A percentile compares a stretch with the other conserved stretches of the same genome.
phyloP scores from a whole-genome alignment of 2,797 vertebrate genomes.

The Pseudochirops corinnae region DNA sequence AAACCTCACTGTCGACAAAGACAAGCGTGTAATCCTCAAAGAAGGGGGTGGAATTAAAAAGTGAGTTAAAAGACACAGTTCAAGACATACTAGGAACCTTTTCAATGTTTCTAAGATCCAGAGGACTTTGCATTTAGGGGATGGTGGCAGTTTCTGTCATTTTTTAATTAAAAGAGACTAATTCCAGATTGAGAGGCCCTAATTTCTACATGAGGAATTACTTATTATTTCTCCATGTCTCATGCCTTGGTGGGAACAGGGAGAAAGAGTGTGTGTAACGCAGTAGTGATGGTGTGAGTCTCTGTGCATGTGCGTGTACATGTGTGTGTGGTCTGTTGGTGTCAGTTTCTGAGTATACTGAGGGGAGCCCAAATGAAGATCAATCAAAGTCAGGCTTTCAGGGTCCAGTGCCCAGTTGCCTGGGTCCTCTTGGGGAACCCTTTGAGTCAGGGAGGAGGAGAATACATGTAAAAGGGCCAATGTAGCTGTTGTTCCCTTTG shows the following conservation, averaged over 20 bases:
- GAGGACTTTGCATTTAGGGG: not conserved
- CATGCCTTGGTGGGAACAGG: not conserved
- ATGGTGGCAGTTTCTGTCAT: not conserved
- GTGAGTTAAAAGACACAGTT: slow-evolving; percentile 85
- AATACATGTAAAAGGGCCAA: not conserved
- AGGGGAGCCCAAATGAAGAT: not conserved
- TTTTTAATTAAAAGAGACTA: not conserved
- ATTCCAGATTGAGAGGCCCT: not conserved
- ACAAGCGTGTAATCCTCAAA: slow-evolving; percentile 86
- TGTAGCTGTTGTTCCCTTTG: not conserved
- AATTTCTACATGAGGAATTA: not conserved
- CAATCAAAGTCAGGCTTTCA: not conserved
- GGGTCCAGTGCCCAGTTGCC: not conserved
- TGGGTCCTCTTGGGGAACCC: not conserved
- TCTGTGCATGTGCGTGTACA: not conserved
- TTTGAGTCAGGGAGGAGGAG: not conserved
- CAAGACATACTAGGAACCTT: not conserved
- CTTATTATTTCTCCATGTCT: not conserved
- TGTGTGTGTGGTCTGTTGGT: not conserved
- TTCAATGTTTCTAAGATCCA: not conserved
- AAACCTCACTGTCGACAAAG: slow-evolving; percentile 92
- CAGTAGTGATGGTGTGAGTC: not conserved
- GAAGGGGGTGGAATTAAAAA: slow-evolving; percentile 90
- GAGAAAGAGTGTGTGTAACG: not conserved
- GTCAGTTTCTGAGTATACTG: not conserved